phyloP scores from a whole-genome alignment of 1,140 invertebrate genomes.

The Tetramorium alpestre region DNA sequence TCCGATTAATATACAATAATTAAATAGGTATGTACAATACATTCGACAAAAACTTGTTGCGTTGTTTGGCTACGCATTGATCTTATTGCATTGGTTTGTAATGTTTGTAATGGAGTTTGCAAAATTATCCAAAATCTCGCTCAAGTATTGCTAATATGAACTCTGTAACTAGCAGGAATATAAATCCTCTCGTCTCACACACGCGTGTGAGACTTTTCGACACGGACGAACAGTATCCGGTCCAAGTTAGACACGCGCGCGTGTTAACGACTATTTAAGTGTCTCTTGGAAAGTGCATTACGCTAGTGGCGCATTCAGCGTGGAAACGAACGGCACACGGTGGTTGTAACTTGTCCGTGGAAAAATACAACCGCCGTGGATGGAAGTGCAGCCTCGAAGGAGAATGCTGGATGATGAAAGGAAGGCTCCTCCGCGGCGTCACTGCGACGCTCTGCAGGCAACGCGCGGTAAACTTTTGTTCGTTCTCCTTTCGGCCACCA shows the following conservation, averaged over 20 bases:
- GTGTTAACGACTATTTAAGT: constrained; percentile 43
- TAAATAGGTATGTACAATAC: no score
- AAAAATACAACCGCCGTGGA: constrained; percentile 33
- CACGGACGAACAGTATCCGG: not conserved
- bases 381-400: constrained; percentile 29
- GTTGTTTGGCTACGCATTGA: not conserved
- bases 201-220: constrained; percentile 8
- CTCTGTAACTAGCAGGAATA: not conserved
- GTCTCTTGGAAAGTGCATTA: constrained; percentile 45
- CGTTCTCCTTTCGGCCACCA: constrained; percentile 65
- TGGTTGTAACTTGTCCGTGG: constrained; percentile 15
- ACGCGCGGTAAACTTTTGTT: constrained; percentile 60
- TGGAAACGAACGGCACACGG: constrained; percentile 18
- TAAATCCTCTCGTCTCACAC: constrained; percentile 13
- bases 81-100: not conserved
- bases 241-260: constrained; percentile 17
- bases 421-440: constrained; percentile 24
- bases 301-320: not conserved
- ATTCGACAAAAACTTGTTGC: not conserved
- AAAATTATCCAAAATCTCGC: not conserved
- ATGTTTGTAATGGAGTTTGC: not conserved
- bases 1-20: not conserved
- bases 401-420: not conserved
- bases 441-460: constrained; percentile 65
- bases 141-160: not conserved